phyloP scores from a whole-genome alignment of 2,888 invertebrate genomes.

The Fragum fragum region DNA sequence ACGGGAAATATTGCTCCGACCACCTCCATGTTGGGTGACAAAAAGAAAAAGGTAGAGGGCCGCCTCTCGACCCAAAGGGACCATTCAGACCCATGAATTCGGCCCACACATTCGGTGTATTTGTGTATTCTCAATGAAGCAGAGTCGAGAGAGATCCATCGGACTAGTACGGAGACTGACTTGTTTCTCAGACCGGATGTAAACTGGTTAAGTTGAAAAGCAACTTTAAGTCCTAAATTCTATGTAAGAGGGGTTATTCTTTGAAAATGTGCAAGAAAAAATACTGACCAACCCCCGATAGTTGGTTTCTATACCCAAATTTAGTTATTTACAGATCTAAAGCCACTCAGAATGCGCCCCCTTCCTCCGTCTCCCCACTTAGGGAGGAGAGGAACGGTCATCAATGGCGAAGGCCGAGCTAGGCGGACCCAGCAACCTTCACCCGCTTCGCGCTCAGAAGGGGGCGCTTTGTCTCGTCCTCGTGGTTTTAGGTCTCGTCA shows the following conservation, averaged over 20 bases:
- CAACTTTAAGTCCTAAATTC: neutral
- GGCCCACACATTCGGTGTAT: too few relatives aligned
- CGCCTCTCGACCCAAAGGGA: too few relatives aligned
- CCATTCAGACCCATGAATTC: too few relatives aligned
- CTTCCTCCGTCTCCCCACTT: conserved; percentile 72
- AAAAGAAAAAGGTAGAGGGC: too few relatives aligned
- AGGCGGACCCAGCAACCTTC: conserved; percentile 31
- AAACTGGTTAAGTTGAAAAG: too few relatives aligned
- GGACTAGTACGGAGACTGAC: too few relatives aligned
- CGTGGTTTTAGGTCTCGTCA: conserved; percentile 77
- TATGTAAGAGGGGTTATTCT: neutral
- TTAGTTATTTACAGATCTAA: neutral
- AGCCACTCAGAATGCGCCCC: conserved; percentile 77
- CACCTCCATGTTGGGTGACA: too few relatives aligned
- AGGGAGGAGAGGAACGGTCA: conserved; percentile 76
- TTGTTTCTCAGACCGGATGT: too few relatives aligned
- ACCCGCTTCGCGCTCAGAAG: conserved; percentile 80
- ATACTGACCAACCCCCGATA: neutral
- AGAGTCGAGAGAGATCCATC: too few relatives aligned
- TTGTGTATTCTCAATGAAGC: too few relatives aligned
- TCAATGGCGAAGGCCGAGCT: conserved; percentile 68
- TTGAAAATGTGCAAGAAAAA: neutral
- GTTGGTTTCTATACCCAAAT: neutral
- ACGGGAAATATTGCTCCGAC: too few relatives aligned
- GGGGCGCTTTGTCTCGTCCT: conserved; percentile 74